Base-by-base conservation (phyloP, 1,140 invertebrate species). In the Pinna nobilis region DNA sequence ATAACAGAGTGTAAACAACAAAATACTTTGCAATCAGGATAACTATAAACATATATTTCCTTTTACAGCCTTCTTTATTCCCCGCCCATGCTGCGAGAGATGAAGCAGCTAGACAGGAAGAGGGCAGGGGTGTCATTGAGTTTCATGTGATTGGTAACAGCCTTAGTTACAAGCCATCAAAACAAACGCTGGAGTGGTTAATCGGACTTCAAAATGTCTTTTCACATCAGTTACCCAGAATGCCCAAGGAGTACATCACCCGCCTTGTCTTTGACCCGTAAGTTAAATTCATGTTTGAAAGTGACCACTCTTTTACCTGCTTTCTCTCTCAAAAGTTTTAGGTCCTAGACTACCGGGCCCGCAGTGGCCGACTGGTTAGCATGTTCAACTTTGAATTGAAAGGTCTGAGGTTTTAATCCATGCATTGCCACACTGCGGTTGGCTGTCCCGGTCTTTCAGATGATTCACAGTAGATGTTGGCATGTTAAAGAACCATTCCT, bases 201-300 rank as follows among this genome's bases (percentile, higher is more conserved):
- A 94, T 98, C 72, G 95, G 96, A 60, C 90, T 99, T 0, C 96
- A 98, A 86, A 97, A 97, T 90, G 94, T 99, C 0, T 98, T 99
- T 88, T 96, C 96, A 18, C 95, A 96, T 84, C 98, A 99, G 84
- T 89, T 99, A 61, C 97, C 98, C 0, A 92, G 95, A 87, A 99
- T 99, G 97, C 97, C 97, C 0, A 97, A 97, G 80, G 97, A 99
- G 88, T 99, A 99, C 84, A 98, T 99, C 71, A 97, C 96, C 0
- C 93, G 99, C 81, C 88, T 99, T 25, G 95, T 99, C 0, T 99
- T 99, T 90, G 98, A 99, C 91, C 95, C 96, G 92, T 96, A 91
- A 93, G 94, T 85, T 2, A 0, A 20, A 28, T 13, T 28, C 23
- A 28, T 51, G 11, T 25, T 28, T 51, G 49, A 15, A 3, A 13